Base-by-base conservation (phyloP, 2,797 vertebrate species). In the Danio tinwini region DNA sequence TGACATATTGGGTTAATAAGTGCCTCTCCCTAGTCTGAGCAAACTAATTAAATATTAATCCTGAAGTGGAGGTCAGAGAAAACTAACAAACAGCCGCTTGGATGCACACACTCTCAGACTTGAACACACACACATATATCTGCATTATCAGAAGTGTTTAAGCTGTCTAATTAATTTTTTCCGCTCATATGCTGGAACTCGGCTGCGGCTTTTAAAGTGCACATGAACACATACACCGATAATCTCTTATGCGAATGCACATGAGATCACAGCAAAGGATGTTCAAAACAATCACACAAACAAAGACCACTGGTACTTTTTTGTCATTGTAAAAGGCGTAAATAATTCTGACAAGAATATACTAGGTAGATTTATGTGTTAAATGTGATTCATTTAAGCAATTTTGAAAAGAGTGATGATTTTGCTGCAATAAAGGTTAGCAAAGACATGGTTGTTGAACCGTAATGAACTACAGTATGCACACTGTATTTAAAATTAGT, bases 1-100 rank as follows among this genome's bases (percentile, higher is more conserved):
- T 83, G 82, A 80, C 82, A 80, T 83, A 80, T 73, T 73, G 82
- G 82, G 82, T 80, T 83, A 83, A 83, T 83, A 83, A 83, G 78
- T 76, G 73, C 74, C 73, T 72, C 56, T 76, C 61, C 74, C 78
- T 73, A 55, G 78, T 77, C 78, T 73, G 44, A 78, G 81, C 72
- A 76, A 80, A 79, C 78, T 83, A 63, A 83, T 83, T 80, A 83
- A 83, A 83, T 81, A 80, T 83, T 83, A 83, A 83, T 76, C 73
- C 78, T 83, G 68, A 80, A 63, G 68, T 58, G 68, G 67, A 76
- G 82, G 78, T 80, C 82, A 80, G 73, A 72, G 61, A 80, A 84
- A 74, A 78, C 83, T 71, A 75, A 67, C 67, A 83, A 73, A 78
- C 79, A 84, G 56, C 42, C 63, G 65, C 63, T 45, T 62, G 69